phyloP scores from a whole-genome alignment of 92 coral and sea anemone genomes.

The Virgularia gustaviana region DNA sequence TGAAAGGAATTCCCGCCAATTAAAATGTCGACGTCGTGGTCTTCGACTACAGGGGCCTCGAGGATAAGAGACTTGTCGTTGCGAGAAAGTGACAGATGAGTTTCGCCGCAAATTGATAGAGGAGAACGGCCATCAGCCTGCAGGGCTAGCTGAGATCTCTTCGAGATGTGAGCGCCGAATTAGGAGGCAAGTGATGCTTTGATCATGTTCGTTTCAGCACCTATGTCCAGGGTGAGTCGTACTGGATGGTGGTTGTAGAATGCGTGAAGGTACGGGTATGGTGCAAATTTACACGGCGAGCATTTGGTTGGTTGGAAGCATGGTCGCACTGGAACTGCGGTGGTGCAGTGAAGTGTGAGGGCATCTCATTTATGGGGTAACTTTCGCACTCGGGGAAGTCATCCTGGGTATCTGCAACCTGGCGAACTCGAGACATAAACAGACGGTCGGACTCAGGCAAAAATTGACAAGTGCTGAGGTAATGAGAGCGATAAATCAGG shows the following conservation, averaged over 20 bases:
- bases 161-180: conserved; percentile 34
- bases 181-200: conserved; percentile 7
- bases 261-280: conserved; percentile 34
- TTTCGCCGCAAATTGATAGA: conserved; percentile 28
- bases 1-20: conserved; percentile 43
- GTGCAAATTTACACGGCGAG: conserved; percentile 25
- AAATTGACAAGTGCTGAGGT: conserved; percentile 18
- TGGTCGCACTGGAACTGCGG: background rate
- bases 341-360: background rate
- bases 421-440: conserved; percentile 22
- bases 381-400: background rate
- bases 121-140: conserved; percentile 49
- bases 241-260: conserved; percentile 41
- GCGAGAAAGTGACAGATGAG: conserved; percentile 18
- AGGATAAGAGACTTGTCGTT: conserved; percentile 25
- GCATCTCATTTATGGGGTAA: background rate
- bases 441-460: conserved; percentile 21
- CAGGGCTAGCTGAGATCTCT: conserved; percentile 39
- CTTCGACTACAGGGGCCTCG: conserved; percentile 38
- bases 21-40: conserved; percentile 39
- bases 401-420: conserved; percentile 14
- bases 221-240: conserved; percentile 37
- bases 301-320: background rate
- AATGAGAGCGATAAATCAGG: conserved; percentile 20
- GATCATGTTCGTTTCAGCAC: too few relatives aligned